phyloP scores from a whole-genome alignment of 2,888 invertebrate genomes.

The Metalampra italica region DNA sequence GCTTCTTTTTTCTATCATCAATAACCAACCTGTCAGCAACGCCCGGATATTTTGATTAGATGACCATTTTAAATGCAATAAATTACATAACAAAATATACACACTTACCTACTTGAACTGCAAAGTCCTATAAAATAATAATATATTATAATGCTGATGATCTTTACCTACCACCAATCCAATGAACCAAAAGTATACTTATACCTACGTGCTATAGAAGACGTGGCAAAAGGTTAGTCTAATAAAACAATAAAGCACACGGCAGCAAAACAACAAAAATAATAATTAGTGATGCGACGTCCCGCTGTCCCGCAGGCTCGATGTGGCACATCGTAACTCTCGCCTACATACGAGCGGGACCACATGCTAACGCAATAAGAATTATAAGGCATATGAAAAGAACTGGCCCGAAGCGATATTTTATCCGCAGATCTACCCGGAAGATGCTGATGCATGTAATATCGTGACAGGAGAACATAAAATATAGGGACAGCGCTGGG shows the following conservation, averaged over 20 bases:
- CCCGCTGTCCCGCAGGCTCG: slow-evolving; percentile 28
- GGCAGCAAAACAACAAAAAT: slow-evolving; percentile 38
- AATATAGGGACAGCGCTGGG: slow-evolving; percentile 17
- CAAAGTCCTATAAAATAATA: too few species aligned
- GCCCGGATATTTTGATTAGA: not conserved
- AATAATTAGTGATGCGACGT: slow-evolving; percentile 54
- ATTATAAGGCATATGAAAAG: slow-evolving; percentile 48
- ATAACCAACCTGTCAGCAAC: too few species aligned
- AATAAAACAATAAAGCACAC: slow-evolving; percentile 10
- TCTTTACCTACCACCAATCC: too few species aligned
- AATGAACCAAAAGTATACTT: too few species aligned
- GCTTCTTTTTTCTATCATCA: too few species aligned
- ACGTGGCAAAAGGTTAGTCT: not conserved
- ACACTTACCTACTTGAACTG: too few species aligned
- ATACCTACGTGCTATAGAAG: not conserved
- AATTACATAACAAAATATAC: too few species aligned
- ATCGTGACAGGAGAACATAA: slow-evolving; percentile 24
- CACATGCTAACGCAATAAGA: slow-evolving; percentile 48
- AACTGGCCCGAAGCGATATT: slow-evolving; percentile 41
- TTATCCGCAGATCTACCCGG: slow-evolving; percentile 47
- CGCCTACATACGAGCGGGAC: slow-evolving; percentile 42
- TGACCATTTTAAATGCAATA: not conserved
- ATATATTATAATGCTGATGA: too few species aligned
- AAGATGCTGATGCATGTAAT: slow-evolving; percentile 47
- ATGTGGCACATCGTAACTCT: slow-evolving; percentile 39